Conservation (phyloP, 2,797 vertebrate species). For the Astyanax mexicanus region DNA sequence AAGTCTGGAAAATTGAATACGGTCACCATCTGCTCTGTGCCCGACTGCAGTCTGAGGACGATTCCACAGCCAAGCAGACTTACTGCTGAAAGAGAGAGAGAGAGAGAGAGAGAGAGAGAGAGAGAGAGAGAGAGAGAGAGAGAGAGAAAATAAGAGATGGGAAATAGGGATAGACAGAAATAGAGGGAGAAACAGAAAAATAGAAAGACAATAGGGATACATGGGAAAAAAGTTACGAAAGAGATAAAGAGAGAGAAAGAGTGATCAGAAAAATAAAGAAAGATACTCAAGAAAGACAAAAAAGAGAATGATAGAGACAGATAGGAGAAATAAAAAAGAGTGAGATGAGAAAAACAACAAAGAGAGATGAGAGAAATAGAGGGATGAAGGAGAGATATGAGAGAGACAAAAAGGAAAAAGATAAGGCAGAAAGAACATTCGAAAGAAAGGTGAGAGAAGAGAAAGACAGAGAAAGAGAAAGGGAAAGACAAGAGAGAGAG, state of each 20-base stretch:
- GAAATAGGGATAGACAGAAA: constrained; percentile 33
- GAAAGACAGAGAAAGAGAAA: constrained; percentile 1
- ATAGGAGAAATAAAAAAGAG: too few relatives aligned
- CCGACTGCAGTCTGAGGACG: constrained; percentile 72
- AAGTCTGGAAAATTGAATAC: constrained; percentile 84
- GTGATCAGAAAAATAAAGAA: too few relatives aligned
- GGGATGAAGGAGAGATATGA: too few relatives aligned
- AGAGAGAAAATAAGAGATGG: constrained; percentile 46
- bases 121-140: constrained; percentile 38
- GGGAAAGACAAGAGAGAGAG: not conserved
- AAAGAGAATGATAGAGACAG: too few relatives aligned
- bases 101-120: constrained; percentile 50
- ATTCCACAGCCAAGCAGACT: constrained; percentile 59
- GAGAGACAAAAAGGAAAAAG: too few relatives aligned
- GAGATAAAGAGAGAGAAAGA: constrained; percentile 14
- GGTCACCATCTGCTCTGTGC: constrained; percentile 85
- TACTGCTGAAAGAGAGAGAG: constrained; percentile 37
- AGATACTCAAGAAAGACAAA: too few relatives aligned
- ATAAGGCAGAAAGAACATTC: too few relatives aligned
- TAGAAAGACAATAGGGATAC: too few relatives aligned
- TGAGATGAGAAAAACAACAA: too few relatives aligned
- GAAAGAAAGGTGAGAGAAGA: too few relatives aligned
- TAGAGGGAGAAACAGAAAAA: not conserved
- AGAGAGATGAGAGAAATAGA: too few relatives aligned
- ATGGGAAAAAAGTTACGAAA: too few relatives aligned